Conservation (phyloP, 2,113 vertebrate species). For the Maccullochella peelii region DNA sequence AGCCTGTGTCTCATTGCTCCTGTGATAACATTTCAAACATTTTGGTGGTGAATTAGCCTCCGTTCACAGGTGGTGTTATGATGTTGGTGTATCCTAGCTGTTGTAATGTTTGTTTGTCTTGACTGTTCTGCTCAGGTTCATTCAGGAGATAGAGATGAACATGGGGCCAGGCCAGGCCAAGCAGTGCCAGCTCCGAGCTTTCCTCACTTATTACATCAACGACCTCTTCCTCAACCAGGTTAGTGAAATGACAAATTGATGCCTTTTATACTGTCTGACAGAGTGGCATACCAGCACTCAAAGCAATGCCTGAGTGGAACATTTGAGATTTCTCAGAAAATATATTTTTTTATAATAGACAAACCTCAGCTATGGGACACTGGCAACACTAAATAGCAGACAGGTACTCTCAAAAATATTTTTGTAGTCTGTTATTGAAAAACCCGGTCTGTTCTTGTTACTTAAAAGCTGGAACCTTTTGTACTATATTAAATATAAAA, state of each 20-base stretch:
- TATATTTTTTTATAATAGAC: not conserved
- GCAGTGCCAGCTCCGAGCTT: conserved; percentile 94
- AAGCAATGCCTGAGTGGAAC: not conserved
- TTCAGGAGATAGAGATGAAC: conserved; percentile 94
- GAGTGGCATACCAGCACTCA: not conserved
- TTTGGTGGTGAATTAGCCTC: not conserved
- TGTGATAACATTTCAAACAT: conserved; percentile 10
- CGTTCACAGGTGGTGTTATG: not conserved
- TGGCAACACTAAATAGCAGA: not conserved
- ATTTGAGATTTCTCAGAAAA: not conserved
- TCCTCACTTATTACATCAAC: conserved; percentile 98
- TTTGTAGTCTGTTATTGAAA: not conserved
- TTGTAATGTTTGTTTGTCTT: conserved; percentile 29
- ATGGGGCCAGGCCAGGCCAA: conserved; percentile 92
- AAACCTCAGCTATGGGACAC: not conserved
- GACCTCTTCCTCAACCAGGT: conserved; percentile 97
- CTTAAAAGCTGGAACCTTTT: conserved; percentile 10
- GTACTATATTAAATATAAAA: not conserved
- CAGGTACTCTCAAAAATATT: not conserved
- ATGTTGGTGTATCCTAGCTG: not conserved
- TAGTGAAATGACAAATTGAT: conserved; percentile 10
- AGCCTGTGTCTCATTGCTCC: conserved; percentile 26
- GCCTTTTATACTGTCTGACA: not conserved
- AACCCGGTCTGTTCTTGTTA: conserved; percentile 5
- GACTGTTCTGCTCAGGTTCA: conserved; percentile 86